These are phyloP conservation scores for Helogale parvula DNA, from an alignment of 2,113 vertebrate species.

Conservation along the genomic window DNA sequence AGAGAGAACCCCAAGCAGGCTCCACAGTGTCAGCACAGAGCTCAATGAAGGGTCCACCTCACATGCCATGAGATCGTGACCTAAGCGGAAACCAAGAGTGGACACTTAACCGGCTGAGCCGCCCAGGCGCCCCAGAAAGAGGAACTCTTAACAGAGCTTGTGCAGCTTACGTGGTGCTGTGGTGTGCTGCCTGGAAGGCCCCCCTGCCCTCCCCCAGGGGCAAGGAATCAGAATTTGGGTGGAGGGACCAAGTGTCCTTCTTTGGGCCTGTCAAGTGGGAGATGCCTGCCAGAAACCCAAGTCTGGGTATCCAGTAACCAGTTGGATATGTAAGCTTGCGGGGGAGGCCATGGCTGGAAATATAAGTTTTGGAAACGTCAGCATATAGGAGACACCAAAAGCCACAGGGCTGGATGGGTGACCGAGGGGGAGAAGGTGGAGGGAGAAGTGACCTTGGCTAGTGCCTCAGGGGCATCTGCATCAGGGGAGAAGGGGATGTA, in stretches of 20 bases:
- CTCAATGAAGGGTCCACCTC: no score
- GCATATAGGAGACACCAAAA: not conserved
- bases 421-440: not conserved
- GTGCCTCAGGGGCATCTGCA: not conserved
- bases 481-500: no score
- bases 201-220: no score
- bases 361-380: not conserved
- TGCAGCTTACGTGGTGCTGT: fast-evolving
- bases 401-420: not conserved
- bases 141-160: not conserved
- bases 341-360: not conserved
- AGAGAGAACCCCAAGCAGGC: no score
- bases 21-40: no score
- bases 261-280: not conserved
- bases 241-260: not conserved
- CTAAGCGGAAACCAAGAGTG: no score
- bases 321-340: not conserved
- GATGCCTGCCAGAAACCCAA: not conserved
- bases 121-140: not conserved
- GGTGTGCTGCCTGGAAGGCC: not conserved
- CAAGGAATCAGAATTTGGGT: not conserved
- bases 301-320: not conserved
- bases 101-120: no score
- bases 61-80: no score
- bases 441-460: not conserved